Base-by-base conservation (phyloP, 1,140 invertebrate genomes). In the Aphis craccivora region DNA sequence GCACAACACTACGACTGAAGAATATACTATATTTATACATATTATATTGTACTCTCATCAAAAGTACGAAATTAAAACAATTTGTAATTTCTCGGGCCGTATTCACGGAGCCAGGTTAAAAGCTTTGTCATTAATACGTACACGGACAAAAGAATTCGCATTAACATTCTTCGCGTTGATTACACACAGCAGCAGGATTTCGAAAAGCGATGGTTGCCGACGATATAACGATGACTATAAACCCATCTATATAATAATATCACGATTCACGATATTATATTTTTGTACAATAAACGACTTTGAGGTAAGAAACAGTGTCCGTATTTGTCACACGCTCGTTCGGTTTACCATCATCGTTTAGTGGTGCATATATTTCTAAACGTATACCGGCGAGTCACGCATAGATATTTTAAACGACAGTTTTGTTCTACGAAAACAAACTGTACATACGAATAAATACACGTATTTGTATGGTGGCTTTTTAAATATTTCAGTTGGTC, bases 21-120 rank as follows among this genome's bases (percentile, higher is more conserved):
- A 67, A n/a, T 67, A n/a, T 67, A 67, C 55, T 60, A 60, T 60
- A 23, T 55, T 30, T 23, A 55, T 60, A 67, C n/a, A 86, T 43
- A 86, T 43, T 86, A 83, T 81, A 25, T 40, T 45, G 30, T 45
- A 53, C 87, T 89, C 35, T 89, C 51, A 40, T 89, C 8, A 89
- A 37, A 89, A 89, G n/a, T 89, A 89, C 51, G 23, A 37, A 53
- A 89, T 89, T 89, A 89, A 89, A 53, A 89, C 88, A 89, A 89
- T 89, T 89, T 89, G 88, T 53, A 55, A 89, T 89, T 89, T 89
- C 37, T 53, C 88, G 23, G 18, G n/a, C n/a, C 18, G 30, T 88
- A 88, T 35, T 23, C n/a, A 2, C 22, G 25, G 20, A 4, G 9
- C 3, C 83, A 40, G 83, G 83, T n/a, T 48, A 87, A 87, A 87